Evolutionary conservation across 2,113 vertebrate species (phyloP).

Genomic region (Oplegnathus fasciatus): DNA sequence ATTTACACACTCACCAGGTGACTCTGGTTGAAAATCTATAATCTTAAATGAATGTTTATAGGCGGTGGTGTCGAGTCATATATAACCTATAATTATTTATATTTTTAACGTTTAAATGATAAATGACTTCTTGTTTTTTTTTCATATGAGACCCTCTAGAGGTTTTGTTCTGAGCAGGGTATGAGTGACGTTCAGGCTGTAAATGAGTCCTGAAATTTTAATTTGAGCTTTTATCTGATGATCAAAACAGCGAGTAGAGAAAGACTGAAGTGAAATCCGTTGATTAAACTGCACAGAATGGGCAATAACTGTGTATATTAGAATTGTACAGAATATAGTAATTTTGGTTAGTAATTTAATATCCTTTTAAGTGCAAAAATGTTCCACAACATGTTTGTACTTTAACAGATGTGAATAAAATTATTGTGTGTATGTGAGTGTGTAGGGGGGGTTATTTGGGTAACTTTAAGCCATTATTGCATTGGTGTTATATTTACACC

Average conservation of each 20-base stretch:
- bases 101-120: neutral
- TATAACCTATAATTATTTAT: neutral
- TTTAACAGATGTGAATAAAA: neutral
- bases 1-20: slow-evolving; percentile 39
- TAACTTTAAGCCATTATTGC: too few relatives aligned
- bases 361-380: neutral
- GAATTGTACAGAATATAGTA: neutral
- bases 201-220: neutral
- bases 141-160: neutral
- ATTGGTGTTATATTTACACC: too few relatives aligned
- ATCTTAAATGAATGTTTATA: slow-evolving; percentile 16
- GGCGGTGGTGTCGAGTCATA: neutral
- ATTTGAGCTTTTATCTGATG: slow-evolving; percentile 31
- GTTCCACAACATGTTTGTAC: too few relatives aligned
- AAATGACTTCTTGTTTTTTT: neutral
- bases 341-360: neutral
- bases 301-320: neutral
- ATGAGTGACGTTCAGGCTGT: slow-evolving; percentile 10
- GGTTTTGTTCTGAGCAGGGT: neutral
- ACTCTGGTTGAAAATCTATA: slow-evolving; percentile 19
- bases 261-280: slow-evolving; percentile 8
- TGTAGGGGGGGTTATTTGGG: too few relatives aligned
- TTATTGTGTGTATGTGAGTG: neutral
- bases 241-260: neutral
- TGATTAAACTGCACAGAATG: neutral